These are phyloP conservation scores for Eilema griseolum DNA, from an alignment of 2,888 invertebrate species.

Conservation along the genomic window DNA sequence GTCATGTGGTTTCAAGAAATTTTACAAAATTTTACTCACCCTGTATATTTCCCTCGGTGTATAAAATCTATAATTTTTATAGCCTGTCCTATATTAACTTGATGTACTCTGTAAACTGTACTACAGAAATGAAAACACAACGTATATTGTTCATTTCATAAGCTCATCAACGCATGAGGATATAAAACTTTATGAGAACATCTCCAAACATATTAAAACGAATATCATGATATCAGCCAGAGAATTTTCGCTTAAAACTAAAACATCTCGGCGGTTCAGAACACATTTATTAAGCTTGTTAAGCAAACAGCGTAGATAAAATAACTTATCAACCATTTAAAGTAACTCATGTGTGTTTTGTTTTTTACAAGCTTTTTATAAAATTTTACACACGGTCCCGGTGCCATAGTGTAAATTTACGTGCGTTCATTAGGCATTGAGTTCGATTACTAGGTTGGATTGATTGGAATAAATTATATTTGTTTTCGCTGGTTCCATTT, in stretches of 20 bases:
- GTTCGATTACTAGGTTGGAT: not conserved
- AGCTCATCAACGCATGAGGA: constrained; percentile 18
- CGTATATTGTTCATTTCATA: constrained; percentile 17
- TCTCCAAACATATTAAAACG: constrained; percentile 18
- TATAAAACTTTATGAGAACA: constrained; percentile 20
- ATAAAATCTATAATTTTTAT: constrained; percentile 9
- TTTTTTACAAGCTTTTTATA: constrained; percentile 4
- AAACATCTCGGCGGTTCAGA: constrained; percentile 2
- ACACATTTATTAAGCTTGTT: constrained; percentile 8
- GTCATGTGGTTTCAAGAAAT: not conserved
- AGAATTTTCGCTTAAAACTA: constrained; percentile 10
- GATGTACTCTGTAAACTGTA: not conserved
- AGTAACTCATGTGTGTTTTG: constrained; percentile 1
- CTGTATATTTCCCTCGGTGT: not conserved
- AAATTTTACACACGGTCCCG: not conserved
- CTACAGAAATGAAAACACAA: constrained; percentile 8
- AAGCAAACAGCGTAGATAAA: constrained; percentile 1
- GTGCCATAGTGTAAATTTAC: not conserved
- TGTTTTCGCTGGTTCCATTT: too few species aligned
- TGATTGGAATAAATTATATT: too few species aligned
- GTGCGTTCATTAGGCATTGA: not conserved
- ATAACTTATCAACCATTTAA: constrained; percentile 2
- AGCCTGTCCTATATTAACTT: constrained; percentile 1
- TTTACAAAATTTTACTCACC: not conserved
- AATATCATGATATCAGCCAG: constrained; percentile 12